phyloP scores from a whole-genome alignment of 2,797 vertebrate genomes.

The Peromyscus melanophrys region DNA sequence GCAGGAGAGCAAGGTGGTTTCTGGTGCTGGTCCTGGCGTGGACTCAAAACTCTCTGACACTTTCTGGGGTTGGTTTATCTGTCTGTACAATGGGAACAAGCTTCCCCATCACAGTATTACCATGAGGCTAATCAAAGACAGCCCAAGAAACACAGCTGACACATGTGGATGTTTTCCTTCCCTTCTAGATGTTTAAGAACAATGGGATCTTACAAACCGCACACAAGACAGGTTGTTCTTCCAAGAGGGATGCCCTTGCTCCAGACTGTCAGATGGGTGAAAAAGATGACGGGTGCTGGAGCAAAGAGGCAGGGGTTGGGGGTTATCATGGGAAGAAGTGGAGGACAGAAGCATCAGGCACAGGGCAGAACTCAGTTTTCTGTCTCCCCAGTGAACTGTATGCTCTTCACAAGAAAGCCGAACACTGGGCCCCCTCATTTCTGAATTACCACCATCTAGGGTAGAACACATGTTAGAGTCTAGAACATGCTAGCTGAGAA shows the following conservation, averaged over 20 bases:
- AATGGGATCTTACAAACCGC: not conserved
- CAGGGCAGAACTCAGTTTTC: not conserved
- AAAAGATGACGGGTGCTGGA: not conserved
- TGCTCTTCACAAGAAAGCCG: not conserved
- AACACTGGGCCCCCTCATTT: not conserved
- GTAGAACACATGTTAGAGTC: not conserved
- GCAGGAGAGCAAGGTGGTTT: not conserved
- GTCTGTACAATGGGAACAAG: not conserved
- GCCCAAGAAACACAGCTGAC: not conserved
- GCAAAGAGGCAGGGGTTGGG: not conserved
- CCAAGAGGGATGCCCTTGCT: not conserved
- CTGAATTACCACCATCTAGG: not conserved
- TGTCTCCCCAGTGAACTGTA: not conserved
- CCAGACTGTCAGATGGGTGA: not conserved
- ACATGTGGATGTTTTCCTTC: not conserved
- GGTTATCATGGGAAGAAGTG: not conserved
- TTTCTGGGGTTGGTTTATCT: not conserved
- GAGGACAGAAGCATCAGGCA: not conserved
- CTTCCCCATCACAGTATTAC: not conserved
- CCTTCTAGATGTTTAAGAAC: not conserved
- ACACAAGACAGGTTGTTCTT: not conserved
- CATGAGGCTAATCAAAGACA: not conserved
- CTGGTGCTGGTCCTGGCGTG: not conserved
- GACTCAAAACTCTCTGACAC: constrained; percentile 5
- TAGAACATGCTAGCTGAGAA: not conserved